Conservation (phyloP, 1,140 invertebrate genomes). For the Micrasema longulum region DNA sequence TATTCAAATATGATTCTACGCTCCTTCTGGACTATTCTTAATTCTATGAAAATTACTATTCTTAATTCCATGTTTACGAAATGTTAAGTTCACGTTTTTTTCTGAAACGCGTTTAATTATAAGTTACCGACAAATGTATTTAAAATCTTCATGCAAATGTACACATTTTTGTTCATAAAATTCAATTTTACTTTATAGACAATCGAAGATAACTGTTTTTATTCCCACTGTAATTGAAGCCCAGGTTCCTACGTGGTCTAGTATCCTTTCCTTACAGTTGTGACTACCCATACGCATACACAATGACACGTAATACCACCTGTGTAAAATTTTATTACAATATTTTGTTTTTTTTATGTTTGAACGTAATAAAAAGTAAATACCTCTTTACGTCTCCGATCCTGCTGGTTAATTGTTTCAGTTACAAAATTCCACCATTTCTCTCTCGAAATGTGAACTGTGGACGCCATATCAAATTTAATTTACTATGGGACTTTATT, state of each 20-base stretch:
- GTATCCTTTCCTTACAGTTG: constrained; percentile 9
- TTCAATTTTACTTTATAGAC: no score
- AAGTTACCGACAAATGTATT: no score
- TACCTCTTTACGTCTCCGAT: constrained; percentile 31
- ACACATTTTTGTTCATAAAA: no score
- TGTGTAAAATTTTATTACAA: constrained; percentile 42
- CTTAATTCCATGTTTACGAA: no score
- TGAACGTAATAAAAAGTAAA: constrained; percentile 38
- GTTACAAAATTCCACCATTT: constrained; percentile 33
- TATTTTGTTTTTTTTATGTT: constrained; percentile 35
- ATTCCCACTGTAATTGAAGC: no score
- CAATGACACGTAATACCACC: constrained; percentile 21
- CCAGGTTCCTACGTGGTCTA: constrained; percentile 10
- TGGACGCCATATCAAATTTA: constrained; percentile 25
- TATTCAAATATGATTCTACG: no score
- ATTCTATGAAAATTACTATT: no score
- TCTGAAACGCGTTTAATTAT: no score
- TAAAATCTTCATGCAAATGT: no score
- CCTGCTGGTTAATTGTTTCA: constrained; percentile 34
- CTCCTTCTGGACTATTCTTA: no score
- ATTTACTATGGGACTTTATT: constrained; percentile 28
- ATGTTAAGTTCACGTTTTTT: no score
- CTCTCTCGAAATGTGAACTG: constrained; percentile 22
- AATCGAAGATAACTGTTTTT: no score
- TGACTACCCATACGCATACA: background rate